phyloP scores from a whole-genome alignment of 1,140 invertebrate species.

The Notospermus geniculatus region DNA sequence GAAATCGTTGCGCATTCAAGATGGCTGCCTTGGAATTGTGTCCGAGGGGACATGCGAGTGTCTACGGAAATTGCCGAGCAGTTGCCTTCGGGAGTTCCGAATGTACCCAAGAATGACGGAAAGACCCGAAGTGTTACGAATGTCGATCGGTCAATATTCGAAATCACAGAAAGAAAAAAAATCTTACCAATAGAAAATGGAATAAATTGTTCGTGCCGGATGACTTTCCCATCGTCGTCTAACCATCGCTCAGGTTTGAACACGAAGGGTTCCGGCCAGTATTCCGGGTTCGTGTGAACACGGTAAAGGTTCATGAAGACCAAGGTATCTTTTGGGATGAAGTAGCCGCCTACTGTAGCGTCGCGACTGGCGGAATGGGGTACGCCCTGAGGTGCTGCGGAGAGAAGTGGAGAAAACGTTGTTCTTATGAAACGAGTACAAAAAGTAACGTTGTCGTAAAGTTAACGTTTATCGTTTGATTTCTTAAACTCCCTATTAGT shows the following conservation, averaged over 20 bases:
- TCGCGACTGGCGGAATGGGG: constrained; percentile 25
- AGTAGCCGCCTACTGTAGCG: constrained; percentile 34
- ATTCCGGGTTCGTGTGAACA: constrained; percentile 34
- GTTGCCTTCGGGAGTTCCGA: no score
- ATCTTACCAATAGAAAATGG: constrained; percentile 5
- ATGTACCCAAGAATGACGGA: no score
- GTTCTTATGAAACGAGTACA: constrained; percentile 12
- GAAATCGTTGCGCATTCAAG: no score
- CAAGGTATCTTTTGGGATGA: constrained; percentile 38
- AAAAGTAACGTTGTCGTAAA: no score
- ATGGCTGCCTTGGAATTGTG: no score
- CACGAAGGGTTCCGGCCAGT: constrained; percentile 67
- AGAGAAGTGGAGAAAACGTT: constrained; percentile 29
- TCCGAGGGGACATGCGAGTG: no score
- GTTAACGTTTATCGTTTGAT: no score
- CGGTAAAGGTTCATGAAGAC: constrained; percentile 42
- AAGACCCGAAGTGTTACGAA: no score
- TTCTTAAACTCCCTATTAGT: no score
- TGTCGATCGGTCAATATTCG: no score
- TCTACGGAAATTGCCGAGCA: no score
- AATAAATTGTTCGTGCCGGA: neutral
- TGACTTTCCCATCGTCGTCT: neutral
- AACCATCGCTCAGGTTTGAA: constrained; percentile 66
- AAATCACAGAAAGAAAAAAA: no score
- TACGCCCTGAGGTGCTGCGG: constrained; percentile 48